Conservation (phyloP, 2,113 vertebrate genomes). For the Coreoperca whiteheadi region DNA sequence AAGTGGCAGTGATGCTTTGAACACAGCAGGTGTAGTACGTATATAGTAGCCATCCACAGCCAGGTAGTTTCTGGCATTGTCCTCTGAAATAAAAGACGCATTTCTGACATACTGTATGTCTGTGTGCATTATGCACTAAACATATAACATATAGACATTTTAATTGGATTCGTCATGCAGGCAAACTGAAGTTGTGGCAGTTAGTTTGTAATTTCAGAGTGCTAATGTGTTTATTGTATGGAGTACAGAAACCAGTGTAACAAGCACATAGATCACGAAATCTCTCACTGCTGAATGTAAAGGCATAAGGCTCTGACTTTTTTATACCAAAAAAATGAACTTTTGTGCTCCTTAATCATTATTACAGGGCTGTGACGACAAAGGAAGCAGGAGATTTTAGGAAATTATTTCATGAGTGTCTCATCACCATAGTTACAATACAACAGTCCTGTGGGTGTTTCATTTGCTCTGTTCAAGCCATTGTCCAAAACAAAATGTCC, state of each 20-base stretch:
- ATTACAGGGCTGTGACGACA: slow-evolving; percentile 10
- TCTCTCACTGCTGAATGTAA: neutral
- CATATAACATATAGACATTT: neutral
- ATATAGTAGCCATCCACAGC: neutral
- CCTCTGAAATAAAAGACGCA: neutral
- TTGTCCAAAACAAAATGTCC: slow-evolving; percentile 39
- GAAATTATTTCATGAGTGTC: slow-evolving; percentile 13
- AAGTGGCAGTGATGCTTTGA: slow-evolving; percentile 21
- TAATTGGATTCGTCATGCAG: neutral
- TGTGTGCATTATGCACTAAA: neutral
- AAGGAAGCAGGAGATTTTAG: slow-evolving; percentile 10
- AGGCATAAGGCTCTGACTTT: neutral
- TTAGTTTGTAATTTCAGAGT: neutral
- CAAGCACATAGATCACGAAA: neutral
- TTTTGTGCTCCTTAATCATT: slow-evolving; percentile 4
- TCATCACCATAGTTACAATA: slow-evolving; percentile 46
- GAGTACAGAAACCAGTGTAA: neutral
- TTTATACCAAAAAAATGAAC: neutral
- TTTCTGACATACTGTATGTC: neutral
- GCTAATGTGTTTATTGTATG: neutral
- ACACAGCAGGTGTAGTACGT: slow-evolving; percentile 30
- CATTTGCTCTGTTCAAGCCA: slow-evolving; percentile 35
- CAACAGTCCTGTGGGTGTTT: slow-evolving; percentile 34
- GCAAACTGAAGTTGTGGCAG: neutral
- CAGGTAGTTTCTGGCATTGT: neutral